These are phyloP conservation scores for Acropternis orthonyx DNA, from an alignment of 2,797 vertebrate genomes.

Conservation along the genomic window DNA sequence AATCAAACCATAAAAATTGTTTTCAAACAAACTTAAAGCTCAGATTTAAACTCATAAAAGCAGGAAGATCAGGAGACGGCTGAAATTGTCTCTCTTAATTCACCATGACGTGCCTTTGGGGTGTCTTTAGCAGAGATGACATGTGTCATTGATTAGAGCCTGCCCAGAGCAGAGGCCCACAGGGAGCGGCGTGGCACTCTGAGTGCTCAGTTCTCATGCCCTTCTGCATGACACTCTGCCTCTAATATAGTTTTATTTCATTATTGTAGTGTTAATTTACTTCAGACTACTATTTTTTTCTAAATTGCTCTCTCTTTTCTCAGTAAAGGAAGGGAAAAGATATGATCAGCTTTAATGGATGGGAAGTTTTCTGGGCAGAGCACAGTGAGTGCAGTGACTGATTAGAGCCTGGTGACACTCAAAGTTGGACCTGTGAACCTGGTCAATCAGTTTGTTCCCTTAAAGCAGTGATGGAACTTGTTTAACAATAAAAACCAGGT, in stretches of 20 bases:
- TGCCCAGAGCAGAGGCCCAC: not conserved
- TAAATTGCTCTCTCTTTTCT: not conserved
- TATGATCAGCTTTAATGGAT: not conserved
- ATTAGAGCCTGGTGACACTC: not conserved
- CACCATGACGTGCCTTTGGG: not conserved
- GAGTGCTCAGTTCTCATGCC: not conserved
- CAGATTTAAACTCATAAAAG: slow-evolving; percentile 18
- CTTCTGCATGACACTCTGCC: not conserved
- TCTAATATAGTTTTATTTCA: not conserved
- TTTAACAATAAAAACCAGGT: not conserved
- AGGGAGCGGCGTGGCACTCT: not conserved
- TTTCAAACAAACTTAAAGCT: slow-evolving; percentile 8
- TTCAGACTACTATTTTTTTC: not conserved
- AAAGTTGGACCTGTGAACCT: not conserved
- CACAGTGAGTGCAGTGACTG: not conserved
- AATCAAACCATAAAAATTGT: slow-evolving; percentile 14
- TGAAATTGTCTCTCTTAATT: not conserved
- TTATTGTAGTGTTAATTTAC: not conserved
- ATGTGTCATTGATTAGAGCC: slow-evolving; percentile 7
- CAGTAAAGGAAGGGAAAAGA: not conserved
- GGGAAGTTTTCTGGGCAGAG: not conserved
- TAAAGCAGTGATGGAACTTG: not conserved
- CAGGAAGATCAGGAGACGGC: not conserved
- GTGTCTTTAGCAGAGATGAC: not conserved
- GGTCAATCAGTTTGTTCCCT: not conserved